Conservation (phyloP, 2,797 vertebrate species). For the Tapera naevia region DNA sequence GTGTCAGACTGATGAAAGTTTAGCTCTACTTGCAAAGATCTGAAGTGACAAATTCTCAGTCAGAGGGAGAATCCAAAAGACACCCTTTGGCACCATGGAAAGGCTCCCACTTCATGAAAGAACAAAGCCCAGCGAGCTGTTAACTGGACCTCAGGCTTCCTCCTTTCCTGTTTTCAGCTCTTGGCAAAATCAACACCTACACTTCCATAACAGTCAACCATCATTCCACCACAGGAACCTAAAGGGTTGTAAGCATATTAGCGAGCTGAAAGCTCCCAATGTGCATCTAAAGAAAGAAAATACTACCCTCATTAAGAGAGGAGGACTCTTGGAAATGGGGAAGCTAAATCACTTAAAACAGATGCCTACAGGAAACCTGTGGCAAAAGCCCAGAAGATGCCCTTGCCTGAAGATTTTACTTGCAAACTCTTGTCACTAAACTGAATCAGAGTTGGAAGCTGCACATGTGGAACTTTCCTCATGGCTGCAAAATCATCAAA, state of each 20-base stretch:
- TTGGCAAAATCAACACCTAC: neutral
- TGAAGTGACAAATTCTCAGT: neutral
- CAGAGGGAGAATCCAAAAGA: neutral
- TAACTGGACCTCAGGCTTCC: neutral
- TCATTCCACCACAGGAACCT: neutral
- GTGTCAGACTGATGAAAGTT: neutral
- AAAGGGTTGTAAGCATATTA: neutral
- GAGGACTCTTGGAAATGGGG: neutral
- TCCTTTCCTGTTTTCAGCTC: neutral
- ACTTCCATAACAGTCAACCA: neutral
- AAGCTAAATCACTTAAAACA: neutral
- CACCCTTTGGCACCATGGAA: neutral
- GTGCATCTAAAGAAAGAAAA: neutral
- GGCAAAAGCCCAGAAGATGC: neutral
- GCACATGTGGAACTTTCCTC: neutral
- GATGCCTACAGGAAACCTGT: neutral
- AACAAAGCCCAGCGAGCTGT: neutral
- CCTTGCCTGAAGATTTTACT: neutral
- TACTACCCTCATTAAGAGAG: neutral
- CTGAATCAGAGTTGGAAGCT: neutral
- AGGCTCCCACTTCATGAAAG: neutral
- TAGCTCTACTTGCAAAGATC: neutral
- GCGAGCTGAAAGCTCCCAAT: neutral
- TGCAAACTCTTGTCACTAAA: neutral
- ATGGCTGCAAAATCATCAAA: neutral